Percentiles rank a stretch among this genome's conserved stretches.
Evolutionary conservation across 1,140 invertebrate genomes (phyloP).

Genomic region (Anastrepha obliqua): DNA sequence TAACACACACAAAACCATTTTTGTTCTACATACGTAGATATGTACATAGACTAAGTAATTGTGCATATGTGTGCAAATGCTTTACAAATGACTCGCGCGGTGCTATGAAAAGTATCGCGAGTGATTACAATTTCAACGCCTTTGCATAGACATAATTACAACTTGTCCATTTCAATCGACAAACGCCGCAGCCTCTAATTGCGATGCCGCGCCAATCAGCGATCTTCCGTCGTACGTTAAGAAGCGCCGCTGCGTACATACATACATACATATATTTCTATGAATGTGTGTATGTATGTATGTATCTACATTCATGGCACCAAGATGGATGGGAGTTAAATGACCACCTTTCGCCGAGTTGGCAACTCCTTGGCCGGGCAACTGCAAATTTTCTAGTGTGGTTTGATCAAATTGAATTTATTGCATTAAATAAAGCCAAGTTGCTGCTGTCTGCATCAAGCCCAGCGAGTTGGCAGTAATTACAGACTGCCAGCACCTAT

Average conservation of each 20-base stretch:
- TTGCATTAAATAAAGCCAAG: constrained; percentile 21
- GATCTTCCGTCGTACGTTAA: background rate
- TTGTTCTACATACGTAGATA: background rate
- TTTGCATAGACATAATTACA: constrained; percentile 49
- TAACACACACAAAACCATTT: too few relatives aligned
- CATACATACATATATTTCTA: too few relatives aligned
- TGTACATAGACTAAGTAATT: background rate
- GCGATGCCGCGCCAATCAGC: constrained; percentile 49
- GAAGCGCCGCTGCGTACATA: background rate
- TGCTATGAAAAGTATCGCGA: background rate
- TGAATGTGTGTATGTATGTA: too few relatives aligned
- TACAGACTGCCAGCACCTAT: background rate
- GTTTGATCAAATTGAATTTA: constrained; percentile 50
- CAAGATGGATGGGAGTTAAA: constrained; percentile 37
- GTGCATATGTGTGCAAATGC: background rate
- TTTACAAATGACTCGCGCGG: background rate
- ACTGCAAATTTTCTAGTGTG: constrained; percentile 23
- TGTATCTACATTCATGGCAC: background rate
- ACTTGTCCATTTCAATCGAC: constrained; percentile 50
- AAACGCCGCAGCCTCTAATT: constrained; percentile 47
- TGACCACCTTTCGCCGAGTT: constrained; percentile 33
- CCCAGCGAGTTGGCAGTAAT: constrained; percentile 11
- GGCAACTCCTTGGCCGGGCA: constrained; percentile 28
- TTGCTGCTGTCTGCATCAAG: too few relatives aligned
- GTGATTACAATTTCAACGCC: constrained; percentile 35